Evolutionary conservation across 2,888 invertebrate genomes (phyloP).

Genomic region (Athripsodes cinereus): DNA sequence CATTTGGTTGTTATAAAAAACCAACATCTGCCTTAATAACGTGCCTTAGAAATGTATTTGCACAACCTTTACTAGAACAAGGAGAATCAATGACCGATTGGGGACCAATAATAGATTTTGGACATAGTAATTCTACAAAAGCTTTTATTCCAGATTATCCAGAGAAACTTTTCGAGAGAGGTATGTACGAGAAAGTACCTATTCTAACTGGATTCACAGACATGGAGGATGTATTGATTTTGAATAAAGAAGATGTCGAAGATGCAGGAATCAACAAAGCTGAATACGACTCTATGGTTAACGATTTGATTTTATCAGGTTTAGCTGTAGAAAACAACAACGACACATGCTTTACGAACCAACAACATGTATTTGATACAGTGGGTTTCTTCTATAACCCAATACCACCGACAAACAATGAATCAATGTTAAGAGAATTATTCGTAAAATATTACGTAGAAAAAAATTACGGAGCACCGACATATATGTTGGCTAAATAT

Average conservation of each 20-base stretch:
- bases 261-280: constrained; percentile 55
- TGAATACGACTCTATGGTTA: constrained; percentile 57
- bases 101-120: constrained; percentile 73
- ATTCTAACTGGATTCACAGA: constrained; percentile 72
- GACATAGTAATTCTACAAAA: constrained; percentile 58
- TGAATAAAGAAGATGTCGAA: constrained; percentile 51
- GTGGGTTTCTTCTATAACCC: constrained; percentile 73
- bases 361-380: constrained; percentile 63
- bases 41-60: constrained; percentile 60
- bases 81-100: constrained; percentile 57
- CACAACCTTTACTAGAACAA: constrained; percentile 54
- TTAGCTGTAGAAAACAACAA: constrained; percentile 50
- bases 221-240: constrained; percentile 72
- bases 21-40: constrained; percentile 62
- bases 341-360: constrained; percentile 54
- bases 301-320: constrained; percentile 57
- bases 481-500: constrained; percentile 61
- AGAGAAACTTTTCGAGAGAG: constrained; percentile 53
- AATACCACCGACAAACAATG: constrained; percentile 56
- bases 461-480: constrained; percentile 66
- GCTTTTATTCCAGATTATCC: constrained; percentile 66
- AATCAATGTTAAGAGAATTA: constrained; percentile 54
- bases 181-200: constrained; percentile 61
- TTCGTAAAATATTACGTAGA: constrained; percentile 71
- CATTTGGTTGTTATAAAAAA: constrained; percentile 62